These are phyloP conservation scores for Pecten maximus DNA, from an alignment of 2,888 invertebrate genomes.

Conservation along the genomic window DNA sequence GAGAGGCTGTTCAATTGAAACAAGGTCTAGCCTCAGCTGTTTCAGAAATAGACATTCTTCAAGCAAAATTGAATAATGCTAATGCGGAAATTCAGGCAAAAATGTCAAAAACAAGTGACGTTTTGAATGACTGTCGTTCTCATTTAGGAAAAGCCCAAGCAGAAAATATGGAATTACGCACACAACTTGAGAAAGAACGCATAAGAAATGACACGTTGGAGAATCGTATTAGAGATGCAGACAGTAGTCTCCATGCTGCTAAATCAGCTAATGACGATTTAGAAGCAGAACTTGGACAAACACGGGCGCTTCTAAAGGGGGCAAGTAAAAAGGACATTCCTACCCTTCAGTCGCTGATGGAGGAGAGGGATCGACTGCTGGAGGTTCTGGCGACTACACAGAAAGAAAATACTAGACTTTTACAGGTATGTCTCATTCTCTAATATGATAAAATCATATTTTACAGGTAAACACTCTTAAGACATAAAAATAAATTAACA, in stretches of 20 bases:
- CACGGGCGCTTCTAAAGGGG: constrained; percentile 65
- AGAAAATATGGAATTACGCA: constrained; percentile 74
- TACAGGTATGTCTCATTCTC: constrained; percentile 62
- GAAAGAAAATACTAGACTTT: constrained; percentile 69
- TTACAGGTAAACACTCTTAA: no score
- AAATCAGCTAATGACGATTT: constrained; percentile 63
- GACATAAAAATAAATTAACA: no score
- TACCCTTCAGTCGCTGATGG: constrained; percentile 58
- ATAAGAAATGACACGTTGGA: constrained; percentile 66
- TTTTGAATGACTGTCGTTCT: constrained; percentile 74
- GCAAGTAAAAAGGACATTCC: constrained; percentile 51
- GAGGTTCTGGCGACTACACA: constrained; percentile 64
- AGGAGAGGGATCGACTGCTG: constrained; percentile 68
- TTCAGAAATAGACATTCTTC: constrained; percentile 76
- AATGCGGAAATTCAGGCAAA: constrained; percentile 73
- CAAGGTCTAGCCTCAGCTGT: constrained; percentile 76
- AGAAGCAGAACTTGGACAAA: constrained; percentile 66
- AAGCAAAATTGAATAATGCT: constrained; percentile 74
- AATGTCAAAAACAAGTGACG: constrained; percentile 73
- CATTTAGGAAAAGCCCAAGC: constrained; percentile 74
- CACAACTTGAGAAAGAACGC: constrained; percentile 70
- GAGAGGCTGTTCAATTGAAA: constrained; percentile 74
- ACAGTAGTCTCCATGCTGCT: constrained; percentile 62
- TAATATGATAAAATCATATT: no score
- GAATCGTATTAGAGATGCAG: constrained; percentile 64